Evolutionary conservation across 2,113 vertebrate genomes (phyloP).

Genomic region (Trichechus manatus): DNA sequence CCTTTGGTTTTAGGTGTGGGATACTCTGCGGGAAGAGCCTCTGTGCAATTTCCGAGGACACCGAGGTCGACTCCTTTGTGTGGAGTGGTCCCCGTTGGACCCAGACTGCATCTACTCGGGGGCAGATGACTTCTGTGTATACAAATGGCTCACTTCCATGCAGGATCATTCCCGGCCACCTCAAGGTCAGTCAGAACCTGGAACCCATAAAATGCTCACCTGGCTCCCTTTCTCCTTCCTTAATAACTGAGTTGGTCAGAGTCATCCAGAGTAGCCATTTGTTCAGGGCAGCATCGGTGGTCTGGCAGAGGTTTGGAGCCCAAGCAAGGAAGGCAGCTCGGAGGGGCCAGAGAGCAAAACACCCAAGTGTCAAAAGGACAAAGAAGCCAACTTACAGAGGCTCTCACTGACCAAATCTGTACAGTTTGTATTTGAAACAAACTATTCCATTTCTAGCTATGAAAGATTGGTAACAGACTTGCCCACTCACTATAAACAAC

Average conservation of each 20-base stretch:
- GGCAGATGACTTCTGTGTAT: slow-evolving; percentile 96
- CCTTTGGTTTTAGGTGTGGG: slow-evolving; percentile 93
- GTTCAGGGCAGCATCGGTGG: fast-evolving
- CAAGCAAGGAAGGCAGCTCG: neutral
- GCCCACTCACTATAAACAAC: neutral
- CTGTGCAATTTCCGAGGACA: slow-evolving; percentile 96
- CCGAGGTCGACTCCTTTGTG: slow-evolving; percentile 92
- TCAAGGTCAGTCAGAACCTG: slow-evolving; percentile 88
- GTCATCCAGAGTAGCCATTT: neutral
- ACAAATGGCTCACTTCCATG: slow-evolving; percentile 93
- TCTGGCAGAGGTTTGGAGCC: neutral
- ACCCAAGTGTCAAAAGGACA: neutral
- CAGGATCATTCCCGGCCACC: slow-evolving; percentile 94
- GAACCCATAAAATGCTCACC: neutral
- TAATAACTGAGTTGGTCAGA: neutral
- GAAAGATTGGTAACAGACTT: slow-evolving; percentile 5
- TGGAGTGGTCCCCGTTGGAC: slow-evolving; percentile 95
- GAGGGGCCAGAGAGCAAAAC: neutral
- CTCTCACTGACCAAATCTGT: neutral
- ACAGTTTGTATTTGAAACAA: neutral
- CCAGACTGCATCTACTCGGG: slow-evolving; percentile 95
- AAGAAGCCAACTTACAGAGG: neutral
- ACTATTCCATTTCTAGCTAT: neutral
- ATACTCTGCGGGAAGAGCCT: slow-evolving; percentile 92
- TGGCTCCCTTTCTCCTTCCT: neutral